These are phyloP conservation scores for Ctenicera cuprea DNA, from an alignment of 2,888 invertebrate genomes.

Conservation along the genomic window DNA sequence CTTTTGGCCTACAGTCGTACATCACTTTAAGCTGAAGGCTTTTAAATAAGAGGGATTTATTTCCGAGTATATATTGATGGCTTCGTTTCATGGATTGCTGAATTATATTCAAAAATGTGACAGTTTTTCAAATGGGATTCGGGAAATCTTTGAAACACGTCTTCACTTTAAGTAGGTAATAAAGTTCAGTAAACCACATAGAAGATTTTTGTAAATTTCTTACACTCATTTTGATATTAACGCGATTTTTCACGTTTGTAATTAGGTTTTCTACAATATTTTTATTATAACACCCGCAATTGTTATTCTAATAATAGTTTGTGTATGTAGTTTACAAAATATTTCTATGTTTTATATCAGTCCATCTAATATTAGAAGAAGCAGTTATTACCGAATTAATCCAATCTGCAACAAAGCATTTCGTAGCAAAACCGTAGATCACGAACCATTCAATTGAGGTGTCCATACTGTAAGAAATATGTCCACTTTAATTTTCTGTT, in stretches of 20 bases:
- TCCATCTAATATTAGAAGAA: neutral
- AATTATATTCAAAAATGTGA: neutral
- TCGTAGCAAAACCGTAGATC: slow-evolving; percentile 46
- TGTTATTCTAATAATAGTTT: too few relatives aligned
- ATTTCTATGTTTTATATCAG: neutral
- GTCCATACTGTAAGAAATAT: slow-evolving; percentile 67
- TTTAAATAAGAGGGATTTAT: slow-evolving; percentile 43
- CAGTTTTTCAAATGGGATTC: too few relatives aligned
- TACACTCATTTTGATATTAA: too few relatives aligned
- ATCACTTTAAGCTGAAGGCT: slow-evolving; percentile 46
- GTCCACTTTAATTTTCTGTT: slow-evolving; percentile 69
- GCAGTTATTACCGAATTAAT: neutral
- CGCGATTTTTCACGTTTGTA: too few relatives aligned
- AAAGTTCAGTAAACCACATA: too few relatives aligned
- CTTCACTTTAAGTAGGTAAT: too few relatives aligned
- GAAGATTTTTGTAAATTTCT: neutral
- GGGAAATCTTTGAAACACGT: too few relatives aligned
- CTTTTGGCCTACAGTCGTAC: slow-evolving; percentile 32
- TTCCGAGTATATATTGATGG: slow-evolving; percentile 16
- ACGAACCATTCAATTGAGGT: slow-evolving; percentile 65
- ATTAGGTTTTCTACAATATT: too few relatives aligned
- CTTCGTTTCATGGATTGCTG: slow-evolving; percentile 10
- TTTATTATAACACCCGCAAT: too few relatives aligned
- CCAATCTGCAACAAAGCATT: slow-evolving; percentile 46
- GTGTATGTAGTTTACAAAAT: too few relatives aligned